Evolutionary conservation across 2,888 invertebrate species (phyloP).

Genomic region (Tenthredo livida): DNA sequence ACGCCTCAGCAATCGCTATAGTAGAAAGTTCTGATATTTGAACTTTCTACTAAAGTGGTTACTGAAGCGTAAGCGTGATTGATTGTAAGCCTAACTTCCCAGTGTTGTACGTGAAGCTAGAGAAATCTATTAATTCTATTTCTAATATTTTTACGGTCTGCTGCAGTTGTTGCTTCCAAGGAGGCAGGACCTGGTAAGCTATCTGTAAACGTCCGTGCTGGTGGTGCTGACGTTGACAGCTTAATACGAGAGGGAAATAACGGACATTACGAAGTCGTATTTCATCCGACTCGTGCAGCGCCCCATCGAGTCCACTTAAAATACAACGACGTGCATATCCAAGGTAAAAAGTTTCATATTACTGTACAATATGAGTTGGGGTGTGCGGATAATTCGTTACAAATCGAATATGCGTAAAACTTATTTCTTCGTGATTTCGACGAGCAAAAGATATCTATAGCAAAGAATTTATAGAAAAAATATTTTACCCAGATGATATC

Average conservation of each 20-base stretch:
- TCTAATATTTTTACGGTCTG: not conserved
- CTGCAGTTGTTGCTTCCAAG: slow-evolving; percentile 83
- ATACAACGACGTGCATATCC: slow-evolving; percentile 91
- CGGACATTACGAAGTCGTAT: slow-evolving; percentile 90
- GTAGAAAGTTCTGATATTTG: slow-evolving; percentile 21
- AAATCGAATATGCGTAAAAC: too few species aligned
- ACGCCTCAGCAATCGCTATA: not conserved
- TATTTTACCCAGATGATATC: not conserved
- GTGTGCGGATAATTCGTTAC: too few species aligned
- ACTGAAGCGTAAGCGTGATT: not conserved
- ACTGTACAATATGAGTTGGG: not conserved
- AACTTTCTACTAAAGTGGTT: slow-evolving; percentile 22
- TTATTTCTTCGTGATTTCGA: too few species aligned
- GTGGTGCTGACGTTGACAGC: slow-evolving; percentile 90
- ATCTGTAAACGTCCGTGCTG: slow-evolving; percentile 89
- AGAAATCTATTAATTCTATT: not conserved
- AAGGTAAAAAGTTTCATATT: slow-evolving; percentile 73
- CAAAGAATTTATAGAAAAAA: not conserved
- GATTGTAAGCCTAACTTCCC: not conserved
- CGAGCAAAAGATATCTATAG: too few species aligned
- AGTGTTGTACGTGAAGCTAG: not conserved
- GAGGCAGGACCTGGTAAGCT: slow-evolving; percentile 93
- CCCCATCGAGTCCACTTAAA: slow-evolving; percentile 92
- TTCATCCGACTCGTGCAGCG: slow-evolving; percentile 92
- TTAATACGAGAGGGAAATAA: slow-evolving; percentile 87